Percentiles rank a stretch among this genome's conserved stretches.
Conservation (phyloP, 2,888 invertebrate species). For the Conus canariensis region DNA sequence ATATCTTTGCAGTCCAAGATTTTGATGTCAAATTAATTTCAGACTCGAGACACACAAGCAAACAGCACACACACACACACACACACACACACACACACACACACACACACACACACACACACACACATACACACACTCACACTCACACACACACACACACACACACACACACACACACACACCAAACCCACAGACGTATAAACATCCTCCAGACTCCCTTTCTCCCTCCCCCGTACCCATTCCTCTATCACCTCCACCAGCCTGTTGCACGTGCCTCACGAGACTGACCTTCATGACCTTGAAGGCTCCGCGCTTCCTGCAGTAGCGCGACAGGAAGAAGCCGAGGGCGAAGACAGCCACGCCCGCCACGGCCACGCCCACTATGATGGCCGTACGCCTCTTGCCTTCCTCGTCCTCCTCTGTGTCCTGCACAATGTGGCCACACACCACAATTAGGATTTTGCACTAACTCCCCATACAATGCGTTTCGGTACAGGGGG, state of each 20-base stretch:
- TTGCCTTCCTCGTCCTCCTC: conserved; percentile 41
- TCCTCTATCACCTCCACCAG: neutral
- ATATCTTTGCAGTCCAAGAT: too few relatives aligned
- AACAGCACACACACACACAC: too few relatives aligned
- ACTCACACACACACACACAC: neutral
- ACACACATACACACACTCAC: too few relatives aligned
- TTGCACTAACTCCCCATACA: too few relatives aligned
- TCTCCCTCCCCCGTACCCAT: too few relatives aligned
- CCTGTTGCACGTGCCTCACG: neutral
- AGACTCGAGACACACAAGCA: too few relatives aligned
- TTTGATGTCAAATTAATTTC: too few relatives aligned
- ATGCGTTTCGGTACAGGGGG: too few relatives aligned
- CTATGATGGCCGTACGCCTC: conserved; percentile 59
- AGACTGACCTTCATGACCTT: conserved; percentile 62
- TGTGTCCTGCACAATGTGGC: conserved; percentile 24
- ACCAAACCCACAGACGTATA: neutral
- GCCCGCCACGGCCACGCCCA: conserved; percentile 64
- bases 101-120: neutral
- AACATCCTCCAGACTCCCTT: too few relatives aligned
- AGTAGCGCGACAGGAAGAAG: conserved; percentile 61
- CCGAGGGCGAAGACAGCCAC: conserved; percentile 67
- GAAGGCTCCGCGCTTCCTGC: conserved; percentile 58
- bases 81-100: neutral
- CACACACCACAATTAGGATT: neutral
- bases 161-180: conserved; percentile 10